Conservation (phyloP, 2,797 vertebrate species). For the Agapornis canus region DNA sequence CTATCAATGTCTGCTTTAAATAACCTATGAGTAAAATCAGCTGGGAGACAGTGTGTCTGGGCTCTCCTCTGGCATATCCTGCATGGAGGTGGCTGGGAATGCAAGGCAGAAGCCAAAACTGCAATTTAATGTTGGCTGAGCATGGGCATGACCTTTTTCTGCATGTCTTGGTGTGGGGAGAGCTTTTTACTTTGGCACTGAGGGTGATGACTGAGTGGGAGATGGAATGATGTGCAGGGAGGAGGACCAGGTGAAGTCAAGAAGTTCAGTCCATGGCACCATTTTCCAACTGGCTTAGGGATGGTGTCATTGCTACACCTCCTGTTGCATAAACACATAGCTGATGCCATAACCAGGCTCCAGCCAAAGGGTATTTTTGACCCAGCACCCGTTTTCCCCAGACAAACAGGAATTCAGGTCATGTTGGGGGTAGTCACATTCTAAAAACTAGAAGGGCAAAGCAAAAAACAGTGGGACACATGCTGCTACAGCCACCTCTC, state of each 20-base stretch:
- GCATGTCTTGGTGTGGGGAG: background rate
- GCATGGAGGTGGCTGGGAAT: conserved; percentile 11
- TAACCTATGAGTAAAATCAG: conserved; percentile 50
- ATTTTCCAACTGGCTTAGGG: background rate
- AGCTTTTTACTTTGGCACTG: background rate
- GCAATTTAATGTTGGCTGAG: background rate
- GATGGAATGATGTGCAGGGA: background rate
- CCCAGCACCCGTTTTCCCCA: background rate
- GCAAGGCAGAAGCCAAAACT: background rate
- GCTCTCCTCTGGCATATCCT: background rate
- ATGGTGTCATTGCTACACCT: background rate
- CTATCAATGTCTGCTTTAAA: conserved; percentile 56
- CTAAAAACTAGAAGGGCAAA: background rate
- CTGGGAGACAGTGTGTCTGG: conserved; percentile 49
- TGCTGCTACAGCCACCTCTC: background rate
- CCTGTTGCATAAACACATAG: background rate
- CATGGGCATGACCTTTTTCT: background rate
- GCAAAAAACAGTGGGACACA: background rate
- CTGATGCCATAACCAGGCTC: background rate
- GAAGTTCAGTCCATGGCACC: background rate
- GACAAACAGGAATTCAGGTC: background rate
- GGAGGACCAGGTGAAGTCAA: background rate
- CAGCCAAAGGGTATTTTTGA: background rate
- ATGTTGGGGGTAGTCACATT: fast-evolving
- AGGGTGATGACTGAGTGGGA: background rate